Conservation (phyloP, 2,113 vertebrate species). For the Lepidothrix coronata region DNA sequence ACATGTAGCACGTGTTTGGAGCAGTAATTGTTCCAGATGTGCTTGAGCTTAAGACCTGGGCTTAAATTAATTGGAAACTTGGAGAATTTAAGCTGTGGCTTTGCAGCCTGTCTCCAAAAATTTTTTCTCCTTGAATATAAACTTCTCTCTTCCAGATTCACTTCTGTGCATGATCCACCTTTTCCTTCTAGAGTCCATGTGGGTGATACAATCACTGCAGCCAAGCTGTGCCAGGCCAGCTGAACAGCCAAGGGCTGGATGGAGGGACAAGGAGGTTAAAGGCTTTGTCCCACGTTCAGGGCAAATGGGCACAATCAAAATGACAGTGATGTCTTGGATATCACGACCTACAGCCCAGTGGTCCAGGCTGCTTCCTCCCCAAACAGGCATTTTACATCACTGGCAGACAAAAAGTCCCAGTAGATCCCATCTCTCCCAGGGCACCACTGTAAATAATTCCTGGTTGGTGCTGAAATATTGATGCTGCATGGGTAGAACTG, state of each 20-base stretch:
- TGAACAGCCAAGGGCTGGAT: background rate
- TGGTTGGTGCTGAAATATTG: background rate
- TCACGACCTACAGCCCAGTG: slow-evolving; percentile 21
- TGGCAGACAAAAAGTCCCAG: slow-evolving; percentile 1
- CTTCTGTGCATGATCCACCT: background rate
- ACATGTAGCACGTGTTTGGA: background rate
- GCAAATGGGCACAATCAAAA: background rate
- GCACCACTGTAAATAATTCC: background rate
- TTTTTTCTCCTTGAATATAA: background rate
- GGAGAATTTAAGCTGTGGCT: background rate
- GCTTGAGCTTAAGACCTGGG: background rate
- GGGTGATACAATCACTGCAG: background rate
- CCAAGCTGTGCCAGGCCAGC: background rate
- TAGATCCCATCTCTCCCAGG: background rate
- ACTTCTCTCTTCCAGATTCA: background rate
- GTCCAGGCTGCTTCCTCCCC: background rate
- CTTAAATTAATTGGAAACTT: background rate
- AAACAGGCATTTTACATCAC: background rate
- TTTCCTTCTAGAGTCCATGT: background rate
- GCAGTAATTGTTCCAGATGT: slow-evolving; percentile 8
- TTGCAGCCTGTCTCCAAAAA: background rate
- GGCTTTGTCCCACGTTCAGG: background rate
- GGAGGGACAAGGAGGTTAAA: background rate
- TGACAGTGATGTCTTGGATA: background rate
- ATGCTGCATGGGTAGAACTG: background rate